phyloP scores from a whole-genome alignment of 2,113 vertebrate genomes.

The Callipepla squamata region DNA sequence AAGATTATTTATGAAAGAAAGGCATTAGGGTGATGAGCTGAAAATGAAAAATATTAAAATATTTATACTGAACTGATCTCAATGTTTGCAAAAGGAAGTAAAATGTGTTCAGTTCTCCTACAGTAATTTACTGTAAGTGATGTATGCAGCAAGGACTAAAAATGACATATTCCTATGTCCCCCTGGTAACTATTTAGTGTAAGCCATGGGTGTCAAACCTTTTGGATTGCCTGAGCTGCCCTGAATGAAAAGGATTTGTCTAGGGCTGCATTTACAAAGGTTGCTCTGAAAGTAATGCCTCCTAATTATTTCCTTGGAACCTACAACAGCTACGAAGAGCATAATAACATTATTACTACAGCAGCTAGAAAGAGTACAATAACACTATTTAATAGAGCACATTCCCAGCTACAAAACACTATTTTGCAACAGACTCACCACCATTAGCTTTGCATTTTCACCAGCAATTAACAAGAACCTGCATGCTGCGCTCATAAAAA shows the following conservation, averaged over 20 bases:
- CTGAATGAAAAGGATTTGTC: background rate
- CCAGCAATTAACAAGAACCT: too few species aligned
- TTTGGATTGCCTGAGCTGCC: too few species aligned
- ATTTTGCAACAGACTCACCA: too few species aligned
- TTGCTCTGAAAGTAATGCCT: too few species aligned
- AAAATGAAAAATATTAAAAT: background rate
- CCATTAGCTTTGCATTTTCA: too few species aligned
- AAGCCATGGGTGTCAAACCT: background rate
- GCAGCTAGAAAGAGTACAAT: too few species aligned
- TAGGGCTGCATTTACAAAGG: background rate
- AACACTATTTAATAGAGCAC: too few species aligned
- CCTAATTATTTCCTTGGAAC: too few species aligned
- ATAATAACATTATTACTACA: too few species aligned
- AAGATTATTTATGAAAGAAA: background rate
- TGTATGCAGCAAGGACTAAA: background rate
- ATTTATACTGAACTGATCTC: background rate
- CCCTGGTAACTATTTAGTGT: background rate
- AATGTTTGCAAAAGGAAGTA: background rate
- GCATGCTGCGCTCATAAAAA: too few species aligned
- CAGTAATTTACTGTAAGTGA: background rate
- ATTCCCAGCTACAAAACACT: too few species aligned
- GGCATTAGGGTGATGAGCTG: background rate
- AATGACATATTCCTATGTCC: background rate
- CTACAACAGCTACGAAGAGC: too few species aligned
- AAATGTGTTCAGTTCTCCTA: background rate